Base-by-base conservation (phyloP, 2,797 vertebrate species). In the Schizopygopsis malacanthus region DNA sequence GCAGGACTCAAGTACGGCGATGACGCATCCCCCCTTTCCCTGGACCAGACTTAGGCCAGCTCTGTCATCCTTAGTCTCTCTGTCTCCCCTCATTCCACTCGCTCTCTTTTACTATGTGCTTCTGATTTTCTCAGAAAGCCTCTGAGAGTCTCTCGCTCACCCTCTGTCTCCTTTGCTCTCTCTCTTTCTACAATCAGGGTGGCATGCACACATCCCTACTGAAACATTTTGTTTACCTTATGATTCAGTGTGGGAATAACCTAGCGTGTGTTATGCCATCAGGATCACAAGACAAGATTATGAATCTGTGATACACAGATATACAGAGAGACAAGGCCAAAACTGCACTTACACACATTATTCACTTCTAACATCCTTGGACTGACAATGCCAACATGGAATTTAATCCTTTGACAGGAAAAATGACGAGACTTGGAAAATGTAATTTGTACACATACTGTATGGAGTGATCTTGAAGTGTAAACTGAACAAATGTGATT, bases 1-100 rank as follows among this genome's bases (percentile, higher is more conserved):
- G 93, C 90, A 85, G 93, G 91, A 93, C 92, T 93, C 93, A 94
- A 93, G 94, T 94, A 92, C 90, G 91, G 88, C 90, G 91, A 95
- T 95, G 94, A 95, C 92, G 92, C 93, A 94, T 94, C 90, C 88
- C 90, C 90, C 87, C 89, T 90, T 89, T 91, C 92, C 88, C 92
- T 94, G 93, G 94, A 93, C 90, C 71, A 22, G 88, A 81, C 89
- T 92, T 92, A 92, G 92, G 88, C 87, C 91, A 91, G 91, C 43
- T 82, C 65, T 69, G 77, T 75, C 56, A 77, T 52, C 50, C 33
- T 52, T 56, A 83, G 75, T 52, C 54, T 69, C 22, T 59, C 76
- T 56, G 47, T 80, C 70, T 85, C 83, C 71, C 69, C 61, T 47
- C 78, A 54, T 28, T 37, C 39, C 65, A 86, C 54, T 84, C 77